Evolutionary conservation across 2,888 invertebrate species (phyloP), one percentile per base, ranked within the genome.

Genomic region (Aspidiotus destructor): DNA sequence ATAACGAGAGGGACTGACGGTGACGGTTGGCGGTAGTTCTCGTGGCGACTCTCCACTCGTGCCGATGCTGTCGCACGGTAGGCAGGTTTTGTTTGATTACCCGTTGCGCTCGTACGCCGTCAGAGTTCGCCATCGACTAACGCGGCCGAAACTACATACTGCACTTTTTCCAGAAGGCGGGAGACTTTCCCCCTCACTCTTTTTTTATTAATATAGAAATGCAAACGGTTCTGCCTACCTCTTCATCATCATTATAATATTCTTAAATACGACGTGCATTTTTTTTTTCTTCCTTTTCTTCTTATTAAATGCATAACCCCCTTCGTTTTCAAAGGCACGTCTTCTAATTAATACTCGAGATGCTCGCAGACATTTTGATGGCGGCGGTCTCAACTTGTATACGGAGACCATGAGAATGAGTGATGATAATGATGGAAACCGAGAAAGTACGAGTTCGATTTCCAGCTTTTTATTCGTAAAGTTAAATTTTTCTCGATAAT

Each of bases 201-300:
- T 48, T 48, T 48, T 48, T 48, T n/a, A 48, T n/a, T 13, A 48
- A n/a, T 13, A 48, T 48, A 48, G 28, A 28, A 28, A 28, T n/a
- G n/a, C 48, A 48, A 48, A 48, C 48, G 48, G n/a, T n/a, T 48
- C 48, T 48, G 48, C 48, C 48, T 48, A 48, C 48, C 48, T 48
- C 48, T 48, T 48, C 48, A 48, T 48, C 10, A 48, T 28, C 28
- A 28, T 28, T 28, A 28, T 28, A 28, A 28, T 28, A 28, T 48
- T 48, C n/a, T 48, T 48, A 48, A 48, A 48, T 48, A n/a, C 48
- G 48, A 48, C 48, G n/a, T 48, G 48, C 48, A 48, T n/a, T 48
- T 48, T 48, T 48, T 44, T n/a, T 48, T 48, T 48, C 28, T 28
- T 28, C 5, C 28, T 28, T 28, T 28, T 28, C 28, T 28, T 28